Conservation (phyloP, 2,797 vertebrate genomes). For the Hypotaenidia philippensis region DNA sequence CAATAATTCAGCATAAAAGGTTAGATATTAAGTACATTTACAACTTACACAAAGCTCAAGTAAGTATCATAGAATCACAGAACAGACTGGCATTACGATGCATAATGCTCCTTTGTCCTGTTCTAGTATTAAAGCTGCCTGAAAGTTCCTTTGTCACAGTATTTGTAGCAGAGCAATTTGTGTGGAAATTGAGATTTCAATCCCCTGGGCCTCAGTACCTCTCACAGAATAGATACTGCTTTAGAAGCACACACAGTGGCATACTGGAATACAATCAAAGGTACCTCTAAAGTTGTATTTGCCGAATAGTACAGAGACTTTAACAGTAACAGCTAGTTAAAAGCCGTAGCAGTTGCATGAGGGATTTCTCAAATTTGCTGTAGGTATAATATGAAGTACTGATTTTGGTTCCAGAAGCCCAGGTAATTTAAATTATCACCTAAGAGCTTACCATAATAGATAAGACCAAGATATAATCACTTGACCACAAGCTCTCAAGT, state of each 20-base stretch:
- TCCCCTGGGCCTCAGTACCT: neutral
- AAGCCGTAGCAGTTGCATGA: neutral
- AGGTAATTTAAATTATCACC: neutral
- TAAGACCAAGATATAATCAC: neutral
- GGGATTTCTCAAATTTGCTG: neutral
- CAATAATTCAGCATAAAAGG: neutral
- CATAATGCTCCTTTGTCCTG: neutral
- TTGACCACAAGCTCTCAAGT: neutral
- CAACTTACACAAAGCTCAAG: neutral
- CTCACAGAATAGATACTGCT: neutral
- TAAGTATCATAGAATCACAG: neutral
- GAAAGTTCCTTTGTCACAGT: neutral
- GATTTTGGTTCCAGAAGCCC: neutral
- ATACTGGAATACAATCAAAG: neutral
- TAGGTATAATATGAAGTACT: neutral
- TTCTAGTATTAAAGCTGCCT: neutral
- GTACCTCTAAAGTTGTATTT: neutral
- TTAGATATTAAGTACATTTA: neutral
- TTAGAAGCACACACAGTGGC: neutral
- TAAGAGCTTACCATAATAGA: neutral
- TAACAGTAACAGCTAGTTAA: neutral
- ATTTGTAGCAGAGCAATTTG: neutral
- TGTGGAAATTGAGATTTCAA: conserved; percentile 14
- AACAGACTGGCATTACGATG: neutral
- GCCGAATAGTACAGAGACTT: neutral